Conservation (phyloP, 2,888 invertebrate species). For the Xanthia icteritia region DNA sequence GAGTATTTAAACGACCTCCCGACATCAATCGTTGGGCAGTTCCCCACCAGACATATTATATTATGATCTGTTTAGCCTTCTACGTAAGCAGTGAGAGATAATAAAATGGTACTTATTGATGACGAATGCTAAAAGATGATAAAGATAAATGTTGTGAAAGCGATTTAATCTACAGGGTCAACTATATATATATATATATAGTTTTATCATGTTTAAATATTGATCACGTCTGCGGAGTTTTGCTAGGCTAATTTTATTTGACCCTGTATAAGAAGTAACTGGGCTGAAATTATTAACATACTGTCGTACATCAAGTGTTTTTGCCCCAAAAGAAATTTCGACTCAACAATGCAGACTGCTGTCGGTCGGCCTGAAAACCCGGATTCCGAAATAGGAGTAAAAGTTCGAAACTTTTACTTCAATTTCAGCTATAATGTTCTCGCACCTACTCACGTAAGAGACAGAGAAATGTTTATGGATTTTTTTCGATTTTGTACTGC, state of each 20-base stretch:
- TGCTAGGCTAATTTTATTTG: too few relatives aligned
- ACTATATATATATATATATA: too few relatives aligned
- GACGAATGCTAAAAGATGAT: neutral
- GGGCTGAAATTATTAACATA: neutral
- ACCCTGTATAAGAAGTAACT: neutral
- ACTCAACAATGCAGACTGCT: slow-evolving; percentile 11
- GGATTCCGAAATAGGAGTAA: slow-evolving; percentile 27
- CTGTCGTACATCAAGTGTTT: neutral
- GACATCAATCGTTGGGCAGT: too few relatives aligned
- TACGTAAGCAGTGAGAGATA: neutral
- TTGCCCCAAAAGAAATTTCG: slow-evolving; percentile 16
- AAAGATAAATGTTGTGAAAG: neutral
- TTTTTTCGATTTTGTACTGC: neutral
- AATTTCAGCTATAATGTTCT: slow-evolving; percentile 14
- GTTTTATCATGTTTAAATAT: too few relatives aligned
- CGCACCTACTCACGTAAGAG: neutral
- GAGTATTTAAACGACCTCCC: too few relatives aligned
- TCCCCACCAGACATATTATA: too few relatives aligned
- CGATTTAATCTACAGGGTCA: neutral
- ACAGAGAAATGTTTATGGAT: too few relatives aligned
- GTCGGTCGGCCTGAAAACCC: slow-evolving; percentile 20
- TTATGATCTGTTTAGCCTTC: neutral
- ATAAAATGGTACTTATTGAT: neutral
- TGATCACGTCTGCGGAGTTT: too few relatives aligned
- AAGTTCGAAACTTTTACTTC: slow-evolving; percentile 38